Base-by-base conservation (phyloP, 2,113 vertebrate species). In the Oncorhynchus nerka region DNA sequence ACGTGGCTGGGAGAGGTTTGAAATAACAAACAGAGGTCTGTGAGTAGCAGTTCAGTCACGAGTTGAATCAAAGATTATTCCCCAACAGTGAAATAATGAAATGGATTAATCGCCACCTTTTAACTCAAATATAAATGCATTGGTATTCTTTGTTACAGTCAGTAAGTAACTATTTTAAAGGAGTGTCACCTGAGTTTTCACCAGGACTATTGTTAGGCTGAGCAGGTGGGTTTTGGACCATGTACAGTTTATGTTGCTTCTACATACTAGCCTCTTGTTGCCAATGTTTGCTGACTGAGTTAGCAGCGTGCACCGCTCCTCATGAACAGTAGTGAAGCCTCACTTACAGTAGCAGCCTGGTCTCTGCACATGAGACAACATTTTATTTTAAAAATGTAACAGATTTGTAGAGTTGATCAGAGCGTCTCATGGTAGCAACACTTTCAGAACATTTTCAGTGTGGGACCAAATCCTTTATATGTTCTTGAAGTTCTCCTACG, bases 241-340 rank as follows among this genome's bases (percentile, higher is more conserved):
- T 55, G 16, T 19, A 15, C 51, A 5, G n/a, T 8, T 62, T 22
- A 57, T 20, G 3, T 11, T 24, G 59, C 20, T 22, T 22, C n/a
- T 62, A 24, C n/a, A 22, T 62, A 22, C 13, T 73, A 55, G 64
- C 67, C 4, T 80, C 66, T 68, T 75, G 57, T 67, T 28, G 9
- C 9, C 59, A 51, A 13, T 70, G 80, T 64, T 78, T 75, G 69
- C 61, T 78, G 68, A 72, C 34, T 28, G n/a, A 55, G 80, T 66
- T 67, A 59, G 73, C 68, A 61, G 71, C 30, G 49, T 75, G 49
- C 66, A 62, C 49, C 11, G 22, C 32, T 57, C 66, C 71, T 22
- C 15, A 49, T 71, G 28, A 70, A 59, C 45, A 66, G 69, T 67
- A 71, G 49, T 30, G 19, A 70, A 5, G 4, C 45, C 8, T 15